Conservation (phyloP, 1,140 invertebrate species). For the Himalopsyche phryganea region DNA sequence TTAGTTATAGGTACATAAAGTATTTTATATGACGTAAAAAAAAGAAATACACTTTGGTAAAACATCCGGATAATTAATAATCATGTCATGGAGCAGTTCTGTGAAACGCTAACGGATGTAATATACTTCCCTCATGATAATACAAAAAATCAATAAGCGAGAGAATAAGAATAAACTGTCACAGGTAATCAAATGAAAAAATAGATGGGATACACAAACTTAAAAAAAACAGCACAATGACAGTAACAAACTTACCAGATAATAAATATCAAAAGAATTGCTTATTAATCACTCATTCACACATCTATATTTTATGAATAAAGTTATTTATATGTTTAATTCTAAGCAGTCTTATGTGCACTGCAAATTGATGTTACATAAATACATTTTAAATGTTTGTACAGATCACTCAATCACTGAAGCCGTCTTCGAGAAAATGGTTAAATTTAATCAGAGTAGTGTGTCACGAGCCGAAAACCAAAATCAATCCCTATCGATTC, state of each 20-base stretch:
- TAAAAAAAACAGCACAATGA: too few species aligned
- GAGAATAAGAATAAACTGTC: too few species aligned
- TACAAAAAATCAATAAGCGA: too few species aligned
- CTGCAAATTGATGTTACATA: background rate
- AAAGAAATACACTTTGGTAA: background rate
- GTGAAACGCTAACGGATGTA: too few species aligned
- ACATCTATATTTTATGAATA: constrained; percentile 10
- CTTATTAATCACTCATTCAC: constrained; percentile 19
- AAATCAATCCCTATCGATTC: background rate
- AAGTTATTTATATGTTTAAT: constrained; percentile 5
- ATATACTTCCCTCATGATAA: too few species aligned
- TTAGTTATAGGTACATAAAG: too few species aligned
- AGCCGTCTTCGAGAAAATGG: background rate
- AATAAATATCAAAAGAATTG: constrained; percentile 10
- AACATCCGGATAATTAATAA: too few species aligned
- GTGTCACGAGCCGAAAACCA: constrained; percentile 1
- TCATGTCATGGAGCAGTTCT: too few species aligned
- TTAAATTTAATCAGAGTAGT: constrained; percentile 1
- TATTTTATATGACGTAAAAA: background rate
- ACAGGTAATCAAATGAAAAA: too few species aligned
- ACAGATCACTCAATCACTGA: constrained; percentile 2
- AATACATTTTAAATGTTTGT: background rate
- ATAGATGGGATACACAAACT: too few species aligned
- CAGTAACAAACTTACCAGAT: background rate
- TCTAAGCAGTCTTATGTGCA: constrained; percentile 16